Conservation (phyloP, 1,140 invertebrate genomes). For the Panonychus citri region DNA sequence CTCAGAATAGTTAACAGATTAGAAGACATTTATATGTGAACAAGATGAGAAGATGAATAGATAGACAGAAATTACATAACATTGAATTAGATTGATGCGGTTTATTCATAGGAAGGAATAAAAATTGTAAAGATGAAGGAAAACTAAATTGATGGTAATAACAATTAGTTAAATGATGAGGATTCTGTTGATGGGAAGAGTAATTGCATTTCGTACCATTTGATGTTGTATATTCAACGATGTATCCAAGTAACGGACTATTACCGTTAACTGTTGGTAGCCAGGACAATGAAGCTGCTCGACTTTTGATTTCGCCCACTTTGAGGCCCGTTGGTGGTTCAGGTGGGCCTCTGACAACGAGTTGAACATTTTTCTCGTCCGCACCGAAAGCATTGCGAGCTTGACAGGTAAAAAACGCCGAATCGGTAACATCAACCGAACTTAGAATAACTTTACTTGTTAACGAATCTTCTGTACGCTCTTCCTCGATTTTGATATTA, state of each 20-base stretch:
- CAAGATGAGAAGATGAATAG: too few species aligned
- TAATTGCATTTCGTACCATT: background rate
- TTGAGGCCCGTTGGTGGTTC: conserved; percentile 20
- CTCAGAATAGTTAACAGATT: too few species aligned
- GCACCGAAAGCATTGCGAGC: conserved; percentile 20
- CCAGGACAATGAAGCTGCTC: conserved; percentile 20
- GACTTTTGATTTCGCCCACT: conserved; percentile 17
- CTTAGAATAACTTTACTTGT: background rate
- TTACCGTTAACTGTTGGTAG: conserved; percentile 24
- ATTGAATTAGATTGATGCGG: too few species aligned
- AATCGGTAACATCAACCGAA: conserved; percentile 19
- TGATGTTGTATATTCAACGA: conserved; percentile 11
- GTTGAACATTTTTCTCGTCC: conserved; percentile 23
- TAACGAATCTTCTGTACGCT: background rate
- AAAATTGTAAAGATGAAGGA: too few species aligned
- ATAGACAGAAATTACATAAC: too few species aligned
- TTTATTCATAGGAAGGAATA: too few species aligned
- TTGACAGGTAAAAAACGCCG: conserved; percentile 25
- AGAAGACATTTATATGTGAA: too few species aligned
- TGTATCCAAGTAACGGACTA: conserved; percentile 18
- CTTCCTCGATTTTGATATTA: background rate
- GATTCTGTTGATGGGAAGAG: too few species aligned
- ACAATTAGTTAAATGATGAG: background rate
- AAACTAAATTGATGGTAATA: too few species aligned
- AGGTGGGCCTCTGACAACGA: conserved; percentile 26